Base-by-base conservation (phyloP, 2,888 invertebrate species). In the Unio delphinus region DNA sequence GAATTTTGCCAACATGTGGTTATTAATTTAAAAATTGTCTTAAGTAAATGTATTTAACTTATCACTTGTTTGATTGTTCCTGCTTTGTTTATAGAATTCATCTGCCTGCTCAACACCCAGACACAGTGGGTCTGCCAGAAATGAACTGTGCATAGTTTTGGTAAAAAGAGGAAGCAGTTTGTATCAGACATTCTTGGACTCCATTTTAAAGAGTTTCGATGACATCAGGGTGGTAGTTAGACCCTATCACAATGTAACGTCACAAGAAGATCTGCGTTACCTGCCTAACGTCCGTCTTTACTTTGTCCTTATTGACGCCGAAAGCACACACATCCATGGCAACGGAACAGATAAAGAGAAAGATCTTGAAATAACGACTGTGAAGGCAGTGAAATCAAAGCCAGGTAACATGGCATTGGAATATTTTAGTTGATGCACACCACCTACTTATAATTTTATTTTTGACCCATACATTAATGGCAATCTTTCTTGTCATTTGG, bases 211-310 rank as follows among this genome's bases (percentile, higher is more conserved):
- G 64, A 78, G 83, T 62, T 71, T 85, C 54, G 83, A 84, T 26
- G 84, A 81, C 30, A 75, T 83, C 67, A 83, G 77, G 66, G 60
- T 83, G n/a, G 78, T 84, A 15, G 72, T 76, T 18, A 80, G 76
- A 56, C 83, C 84, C 15, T 82, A 77, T 68, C 79, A 81, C 64
- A 73, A 80, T 56, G 78, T 87, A 20, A 82, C 82, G 64, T 73
- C 79, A 0, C 70, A 75, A 45, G 86, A 84, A 15, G 79, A 81
- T 65, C 69, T 87, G 20, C 77, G 81, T 54, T 79, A 77, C 60
- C 74, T 83, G 58, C 86, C 86, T 20, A 79, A 80, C 56, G 82
- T 83, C 34, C 80, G 81, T 56, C 74, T 86, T 59, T 87, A 83
- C 68, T 73, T 86, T 56, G 77, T 85, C 5, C 73, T 87, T 20